Conservation (phyloP, 2,113 vertebrate genomes). For the Elephantulus edwardii region DNA sequence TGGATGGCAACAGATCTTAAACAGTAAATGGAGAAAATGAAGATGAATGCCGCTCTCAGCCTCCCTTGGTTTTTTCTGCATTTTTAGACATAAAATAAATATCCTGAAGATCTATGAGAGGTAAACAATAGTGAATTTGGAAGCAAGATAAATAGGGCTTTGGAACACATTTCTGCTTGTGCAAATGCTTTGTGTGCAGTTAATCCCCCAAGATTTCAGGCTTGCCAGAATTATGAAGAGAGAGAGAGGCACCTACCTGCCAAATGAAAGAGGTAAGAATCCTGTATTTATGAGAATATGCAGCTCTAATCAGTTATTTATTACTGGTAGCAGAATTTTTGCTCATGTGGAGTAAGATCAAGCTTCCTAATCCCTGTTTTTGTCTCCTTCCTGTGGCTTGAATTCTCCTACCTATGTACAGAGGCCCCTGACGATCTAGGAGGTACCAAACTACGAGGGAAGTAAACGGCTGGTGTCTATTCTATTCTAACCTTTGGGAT, state of each 20-base stretch:
- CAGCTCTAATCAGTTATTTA: conserved; percentile 25
- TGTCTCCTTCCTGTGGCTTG: not conserved
- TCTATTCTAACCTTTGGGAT: not conserved
- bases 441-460: not conserved
- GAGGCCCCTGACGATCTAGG: not conserved
- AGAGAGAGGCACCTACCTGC: not conserved
- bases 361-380: not conserved
- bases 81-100: not conserved
- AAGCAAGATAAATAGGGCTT: conserved; percentile 23
- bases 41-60: not conserved
- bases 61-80: not conserved
- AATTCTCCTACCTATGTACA: not conserved
- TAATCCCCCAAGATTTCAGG: conserved; percentile 13
- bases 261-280: conserved; percentile 8
- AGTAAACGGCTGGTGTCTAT: not conserved
- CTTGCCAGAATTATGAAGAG: conserved; percentile 19
- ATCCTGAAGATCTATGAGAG: not conserved
- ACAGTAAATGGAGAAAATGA: not conserved
- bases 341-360: not conserved
- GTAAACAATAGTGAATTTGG: not conserved
- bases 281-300: not conserved
- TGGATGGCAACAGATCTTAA: conserved; percentile 84
- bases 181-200: not conserved
- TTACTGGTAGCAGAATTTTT: not conserved
- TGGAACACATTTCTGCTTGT: conserved; percentile 42